Evolutionary conservation across 2,888 invertebrate species (phyloP).

Genomic region (Liposcelis brunnea): DNA sequence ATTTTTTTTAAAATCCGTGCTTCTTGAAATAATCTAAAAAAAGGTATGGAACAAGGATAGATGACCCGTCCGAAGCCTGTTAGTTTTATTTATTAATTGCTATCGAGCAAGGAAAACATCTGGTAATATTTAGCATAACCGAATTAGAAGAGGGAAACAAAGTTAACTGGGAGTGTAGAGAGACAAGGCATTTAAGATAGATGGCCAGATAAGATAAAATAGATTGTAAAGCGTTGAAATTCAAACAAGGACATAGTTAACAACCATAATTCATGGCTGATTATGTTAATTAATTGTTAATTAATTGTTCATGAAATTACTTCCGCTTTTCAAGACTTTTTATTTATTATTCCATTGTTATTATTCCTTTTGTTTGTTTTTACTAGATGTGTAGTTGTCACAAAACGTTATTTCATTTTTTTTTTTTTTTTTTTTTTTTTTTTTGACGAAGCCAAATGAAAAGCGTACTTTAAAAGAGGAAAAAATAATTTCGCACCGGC

Average conservation of each 20-base stretch:
- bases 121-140: background rate
- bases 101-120: too few relatives aligned
- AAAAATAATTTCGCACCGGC: too few relatives aligned
- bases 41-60: background rate
- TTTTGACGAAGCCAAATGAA: too few relatives aligned
- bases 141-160: background rate
- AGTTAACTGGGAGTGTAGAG: background rate
- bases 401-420: too few relatives aligned
- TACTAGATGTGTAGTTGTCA: too few relatives aligned
- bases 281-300: slow-evolving; percentile 9
- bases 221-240: slow-evolving; percentile 6
- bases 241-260: slow-evolving; percentile 3
- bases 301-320: slow-evolving; percentile 9
- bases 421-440: too few relatives aligned
- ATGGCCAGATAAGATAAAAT: background rate
- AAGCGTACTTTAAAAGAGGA: too few relatives aligned
- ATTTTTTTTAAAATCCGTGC: too few relatives aligned
- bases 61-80: background rate
- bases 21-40: background rate
- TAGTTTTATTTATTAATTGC: too few relatives aligned
- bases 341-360: too few relatives aligned
- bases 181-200: slow-evolving; percentile 3
- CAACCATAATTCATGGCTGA: slow-evolving; percentile 5
- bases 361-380: too few relatives aligned
- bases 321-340: background rate